Percentiles rank a stretch among this genome's conserved stretches.
phyloP scores from a whole-genome alignment of 2,113 vertebrate genomes.

The Edolisoma coerulescens region DNA sequence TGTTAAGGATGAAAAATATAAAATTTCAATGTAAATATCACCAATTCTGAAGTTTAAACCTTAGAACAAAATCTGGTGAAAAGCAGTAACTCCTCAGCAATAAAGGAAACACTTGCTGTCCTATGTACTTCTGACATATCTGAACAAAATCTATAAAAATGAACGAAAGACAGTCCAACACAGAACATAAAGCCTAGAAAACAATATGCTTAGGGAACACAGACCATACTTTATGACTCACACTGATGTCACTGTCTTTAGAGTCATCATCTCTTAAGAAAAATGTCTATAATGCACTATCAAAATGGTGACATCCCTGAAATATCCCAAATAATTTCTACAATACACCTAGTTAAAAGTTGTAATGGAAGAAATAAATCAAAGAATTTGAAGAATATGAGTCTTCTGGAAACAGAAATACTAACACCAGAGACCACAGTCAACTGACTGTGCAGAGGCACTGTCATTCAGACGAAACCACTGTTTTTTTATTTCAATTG shows the following conservation, averaged over 20 bases:
- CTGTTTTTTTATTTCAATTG: not conserved
- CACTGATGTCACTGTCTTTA: not conserved
- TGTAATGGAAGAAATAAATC: not conserved
- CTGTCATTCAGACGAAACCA: not conserved
- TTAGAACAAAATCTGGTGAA: not conserved
- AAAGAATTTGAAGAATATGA: not conserved
- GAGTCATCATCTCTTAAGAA: not conserved
- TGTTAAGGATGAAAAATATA: constrained; percentile 56
- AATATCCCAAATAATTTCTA: not conserved
- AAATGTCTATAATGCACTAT: not conserved
- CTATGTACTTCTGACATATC: not conserved
- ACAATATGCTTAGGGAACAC: not conserved
- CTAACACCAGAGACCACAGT: not conserved
- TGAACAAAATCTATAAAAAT: not conserved
- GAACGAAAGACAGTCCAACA: not conserved
- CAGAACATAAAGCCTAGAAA: not conserved
- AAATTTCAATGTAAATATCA: not conserved
- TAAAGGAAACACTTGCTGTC: not conserved
- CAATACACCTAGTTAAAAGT: not conserved
- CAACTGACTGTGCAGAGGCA: not conserved
- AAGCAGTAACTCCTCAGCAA: not conserved
- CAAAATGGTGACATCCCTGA: not conserved
- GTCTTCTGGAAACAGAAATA: not conserved
- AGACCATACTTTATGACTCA: not conserved
- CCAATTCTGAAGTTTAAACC: not conserved